These are phyloP conservation scores for Meiosimyza platycephala DNA, from an alignment of 2,888 invertebrate genomes.

Conservation along the genomic window DNA sequence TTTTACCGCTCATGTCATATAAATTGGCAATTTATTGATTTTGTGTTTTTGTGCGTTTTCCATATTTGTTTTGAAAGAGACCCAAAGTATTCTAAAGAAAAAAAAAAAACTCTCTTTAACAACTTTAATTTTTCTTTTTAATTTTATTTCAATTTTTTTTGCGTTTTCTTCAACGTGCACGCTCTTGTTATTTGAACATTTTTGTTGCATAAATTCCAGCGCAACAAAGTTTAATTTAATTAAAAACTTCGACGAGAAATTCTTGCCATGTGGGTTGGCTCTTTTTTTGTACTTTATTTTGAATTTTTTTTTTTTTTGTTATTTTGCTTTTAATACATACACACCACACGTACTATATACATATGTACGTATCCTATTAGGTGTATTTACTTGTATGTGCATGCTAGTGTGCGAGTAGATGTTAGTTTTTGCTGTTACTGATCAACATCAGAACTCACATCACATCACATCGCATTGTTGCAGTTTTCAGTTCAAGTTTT, in stretches of 20 bases:
- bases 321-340: neutral
- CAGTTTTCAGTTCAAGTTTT: too few relatives aligned
- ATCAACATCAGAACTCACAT: too few relatives aligned
- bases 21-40: constrained; percentile 33
- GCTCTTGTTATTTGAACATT: constrained; percentile 18
- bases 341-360: too few relatives aligned
- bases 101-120: too few relatives aligned
- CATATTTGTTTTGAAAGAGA: neutral
- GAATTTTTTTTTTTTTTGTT: neutral
- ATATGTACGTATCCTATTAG: too few relatives aligned
- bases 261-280: constrained; percentile 19
- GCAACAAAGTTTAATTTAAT: constrained; percentile 29
- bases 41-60: constrained; percentile 12
- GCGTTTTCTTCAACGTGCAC: neutral
- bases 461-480: too few relatives aligned
- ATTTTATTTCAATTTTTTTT: neutral
- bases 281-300: neutral
- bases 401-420: too few relatives aligned
- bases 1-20: neutral
- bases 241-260: constrained; percentile 30
- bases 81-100: too few relatives aligned
- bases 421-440: too few relatives aligned
- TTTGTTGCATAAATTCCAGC: constrained; percentile 14
- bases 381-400: too few relatives aligned
- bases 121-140: neutral